Evolutionary conservation across 2,888 invertebrate genomes (phyloP), one percentile per base, ranked within the genome.

Genomic region (Machimus rusticus): DNA sequence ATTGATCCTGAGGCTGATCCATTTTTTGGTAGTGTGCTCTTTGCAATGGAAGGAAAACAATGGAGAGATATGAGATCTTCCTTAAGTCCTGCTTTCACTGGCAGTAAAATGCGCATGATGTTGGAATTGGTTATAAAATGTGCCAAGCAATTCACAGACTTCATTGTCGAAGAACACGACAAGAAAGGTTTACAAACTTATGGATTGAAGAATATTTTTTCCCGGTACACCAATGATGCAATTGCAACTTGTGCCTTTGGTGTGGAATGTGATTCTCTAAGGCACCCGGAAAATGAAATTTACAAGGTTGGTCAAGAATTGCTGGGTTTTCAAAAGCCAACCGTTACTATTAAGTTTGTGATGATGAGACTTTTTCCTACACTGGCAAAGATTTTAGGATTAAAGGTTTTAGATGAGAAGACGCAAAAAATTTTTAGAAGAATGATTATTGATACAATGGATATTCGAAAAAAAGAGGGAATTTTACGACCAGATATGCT

Each of bases 401-500:
- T 90, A 1, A 46, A 86, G 51, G 28, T 90, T 5, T 86, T 90
- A 14, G 86, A 89, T 43, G 51, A 51, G 2, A 86, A 88, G 12
- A 76, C 76, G 1, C 14, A 39, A 34, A 19, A 93, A 93, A 94
- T 93, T 89, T 94, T 94, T 89, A 91, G 90, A 85, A 89, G 90
- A 8, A 86, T 94, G 0, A 93, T 94, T 0, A 86, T 92, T 5
- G 91, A 91, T 74, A 92, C 93, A 0, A 94, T 94, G 92, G 91
- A 91, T 57, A 91, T 93, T 39, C 92, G 94, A 1, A 92, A 93
- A 89, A 90, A 91, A 39, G 90, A 93, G n/a, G 92, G 93, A 0
- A 93, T 94, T 23, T 86, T 93, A 2, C 92, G 94, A 5, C 93
- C 93, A 4, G 94, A 94, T 89, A 93, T 94, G 93, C 94, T 94